These are phyloP conservation scores for Oryzaephilus surinamensis DNA, from an alignment of 1,140 invertebrate genomes.

Conservation along the genomic window DNA sequence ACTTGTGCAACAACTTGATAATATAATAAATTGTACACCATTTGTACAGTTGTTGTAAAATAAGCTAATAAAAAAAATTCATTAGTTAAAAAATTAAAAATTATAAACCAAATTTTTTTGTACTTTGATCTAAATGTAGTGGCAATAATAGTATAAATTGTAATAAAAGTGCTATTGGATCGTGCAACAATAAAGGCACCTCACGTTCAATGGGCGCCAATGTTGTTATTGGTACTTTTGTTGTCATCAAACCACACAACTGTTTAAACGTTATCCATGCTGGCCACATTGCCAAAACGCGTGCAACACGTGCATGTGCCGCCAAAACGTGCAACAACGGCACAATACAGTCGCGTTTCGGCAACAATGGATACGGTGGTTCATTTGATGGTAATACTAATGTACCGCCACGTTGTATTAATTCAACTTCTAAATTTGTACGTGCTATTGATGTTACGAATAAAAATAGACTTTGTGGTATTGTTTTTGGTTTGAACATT, in stretches of 20 bases:
- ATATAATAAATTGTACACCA: constrained; percentile 79
- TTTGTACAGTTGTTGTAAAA: constrained; percentile 73
- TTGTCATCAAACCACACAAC: constrained; percentile 41
- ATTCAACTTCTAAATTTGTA: constrained; percentile 86
- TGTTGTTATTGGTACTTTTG: constrained; percentile 28
- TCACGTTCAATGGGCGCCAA: constrained; percentile 46
- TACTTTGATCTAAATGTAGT: constrained; percentile 75
- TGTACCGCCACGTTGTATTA: constrained; percentile 75
- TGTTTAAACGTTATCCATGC: constrained; percentile 55
- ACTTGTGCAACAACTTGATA: constrained; percentile 74
- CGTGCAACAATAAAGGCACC: constrained; percentile 73
- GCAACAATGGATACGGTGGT: constrained; percentile 50
- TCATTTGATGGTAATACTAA: constrained; percentile 47
- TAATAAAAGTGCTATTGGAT: constrained; percentile 72
- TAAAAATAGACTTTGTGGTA: constrained; percentile 67
- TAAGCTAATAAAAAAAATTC: constrained; percentile 54
- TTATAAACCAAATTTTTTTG: constrained; percentile 26
- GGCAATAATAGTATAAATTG: constrained; percentile 81
- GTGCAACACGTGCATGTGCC: constrained; percentile 59
- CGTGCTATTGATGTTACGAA: constrained; percentile 86
- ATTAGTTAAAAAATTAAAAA: constrained; percentile 2
- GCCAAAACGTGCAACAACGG: constrained; percentile 80
- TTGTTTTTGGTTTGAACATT: constrained; percentile 46
- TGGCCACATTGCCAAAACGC: constrained; percentile 51
- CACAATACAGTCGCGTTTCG: constrained; percentile 81